Conservation (phyloP, 2,797 vertebrate genomes). For the Toxotes lorentzi region DNA sequence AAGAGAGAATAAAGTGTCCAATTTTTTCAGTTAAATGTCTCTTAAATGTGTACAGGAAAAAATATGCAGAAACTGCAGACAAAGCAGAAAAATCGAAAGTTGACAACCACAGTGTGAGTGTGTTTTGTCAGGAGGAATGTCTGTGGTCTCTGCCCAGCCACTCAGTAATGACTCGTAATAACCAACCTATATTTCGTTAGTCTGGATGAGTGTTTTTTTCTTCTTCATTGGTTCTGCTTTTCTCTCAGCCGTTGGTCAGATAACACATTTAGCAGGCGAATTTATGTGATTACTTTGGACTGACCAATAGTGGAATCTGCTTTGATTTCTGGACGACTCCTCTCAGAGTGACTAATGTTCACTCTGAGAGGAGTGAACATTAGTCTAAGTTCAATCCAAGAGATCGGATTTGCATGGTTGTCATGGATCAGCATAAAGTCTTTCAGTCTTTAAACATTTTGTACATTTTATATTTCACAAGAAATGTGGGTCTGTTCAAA, state of each 20-base stretch:
- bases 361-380: too few relatives aligned
- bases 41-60: constrained; percentile 52
- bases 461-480: too few relatives aligned
- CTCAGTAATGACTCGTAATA: constrained; percentile 65
- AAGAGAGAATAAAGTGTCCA: constrained; percentile 31
- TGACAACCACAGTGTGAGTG: constrained; percentile 67
- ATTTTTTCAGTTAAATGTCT: constrained; percentile 46
- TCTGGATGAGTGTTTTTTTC: constrained; percentile 30
- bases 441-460: background rate
- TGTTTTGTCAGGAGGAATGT: constrained; percentile 70
- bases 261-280: constrained; percentile 45
- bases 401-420: background rate
- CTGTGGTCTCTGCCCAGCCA: constrained; percentile 54
- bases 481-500: background rate
- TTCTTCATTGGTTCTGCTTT: constrained; percentile 32
- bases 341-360: constrained; percentile 1
- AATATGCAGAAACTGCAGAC: constrained; percentile 53
- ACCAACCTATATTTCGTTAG: constrained; percentile 63
- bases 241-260: constrained; percentile 44
- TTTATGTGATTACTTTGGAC: constrained; percentile 8
- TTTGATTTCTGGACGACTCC: background rate
- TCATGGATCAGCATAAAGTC: background rate
- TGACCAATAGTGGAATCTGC: constrained; percentile 7
- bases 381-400: background rate
- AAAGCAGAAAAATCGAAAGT: constrained; percentile 63